Conservation (phyloP, 2,797 vertebrate genomes). For the Argyrosomus regius region DNA sequence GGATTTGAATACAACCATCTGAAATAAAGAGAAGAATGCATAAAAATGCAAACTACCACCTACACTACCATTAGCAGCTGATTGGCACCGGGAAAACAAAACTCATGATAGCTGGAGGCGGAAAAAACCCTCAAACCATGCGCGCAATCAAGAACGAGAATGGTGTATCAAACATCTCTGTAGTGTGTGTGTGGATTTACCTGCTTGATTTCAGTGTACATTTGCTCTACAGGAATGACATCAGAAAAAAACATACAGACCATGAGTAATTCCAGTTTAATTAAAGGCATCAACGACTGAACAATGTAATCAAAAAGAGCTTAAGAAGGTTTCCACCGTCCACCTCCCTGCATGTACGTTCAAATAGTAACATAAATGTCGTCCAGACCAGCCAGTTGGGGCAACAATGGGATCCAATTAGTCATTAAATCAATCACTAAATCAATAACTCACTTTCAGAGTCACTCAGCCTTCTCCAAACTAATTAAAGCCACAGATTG, state of each 20-base stretch:
- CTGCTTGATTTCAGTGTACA: not conserved
- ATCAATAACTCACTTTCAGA: conserved; percentile 43
- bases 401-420: conserved; percentile 27
- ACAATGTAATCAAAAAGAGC: conserved; percentile 18
- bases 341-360: not conserved
- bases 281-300: conserved; percentile 1
- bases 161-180: not conserved
- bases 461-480: conserved; percentile 41
- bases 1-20: conserved; percentile 4
- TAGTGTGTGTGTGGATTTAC: not conserved
- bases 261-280: not conserved
- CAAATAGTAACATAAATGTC: not conserved
- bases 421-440: conserved; percentile 34
- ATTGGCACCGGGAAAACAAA: conserved; percentile 16
- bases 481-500: conserved; percentile 18
- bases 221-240: not conserved
- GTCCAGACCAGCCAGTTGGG: conserved; percentile 6
- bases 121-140: not conserved
- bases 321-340: conserved; percentile 3
- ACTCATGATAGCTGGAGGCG: conserved; percentile 1
- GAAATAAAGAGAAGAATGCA: not conserved
- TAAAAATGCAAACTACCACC: conserved; percentile 13
- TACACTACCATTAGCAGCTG: conserved; percentile 16
- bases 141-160: not conserved
- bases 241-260: not conserved